These are phyloP conservation scores for Esox masquinongy DNA, from an alignment of 2,797 vertebrate species.

Conservation along the genomic window DNA sequence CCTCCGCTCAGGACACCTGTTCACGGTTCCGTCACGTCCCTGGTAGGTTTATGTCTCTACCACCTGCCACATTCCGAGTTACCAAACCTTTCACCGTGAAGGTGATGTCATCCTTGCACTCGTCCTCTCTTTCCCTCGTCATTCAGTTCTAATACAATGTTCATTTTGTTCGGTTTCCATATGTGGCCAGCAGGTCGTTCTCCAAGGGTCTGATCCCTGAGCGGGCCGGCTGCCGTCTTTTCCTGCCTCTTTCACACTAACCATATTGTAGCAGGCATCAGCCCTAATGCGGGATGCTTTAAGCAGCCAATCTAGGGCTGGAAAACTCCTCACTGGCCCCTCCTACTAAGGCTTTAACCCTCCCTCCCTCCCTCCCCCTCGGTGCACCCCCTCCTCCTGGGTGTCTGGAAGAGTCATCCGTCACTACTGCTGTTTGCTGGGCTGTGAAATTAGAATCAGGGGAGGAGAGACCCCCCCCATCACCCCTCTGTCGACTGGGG, in stretches of 20 bases:
- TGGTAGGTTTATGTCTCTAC: slow-evolving; percentile 18
- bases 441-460: slow-evolving; percentile 89
- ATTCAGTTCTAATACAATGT: slow-evolving; percentile 38
- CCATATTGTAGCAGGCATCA: slow-evolving; percentile 55
- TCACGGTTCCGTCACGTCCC: slow-evolving; percentile 28
- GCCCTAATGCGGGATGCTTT: slow-evolving; percentile 47
- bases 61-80: slow-evolving; percentile 42
- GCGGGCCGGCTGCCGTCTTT: background rate
- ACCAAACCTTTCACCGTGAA: slow-evolving; percentile 32
- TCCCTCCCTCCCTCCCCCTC: slow-evolving; percentile 19
- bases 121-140: background rate
- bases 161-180: slow-evolving; percentile 23
- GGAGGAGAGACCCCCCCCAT: background rate
- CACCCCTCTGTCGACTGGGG: slow-evolving; percentile 31
- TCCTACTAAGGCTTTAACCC: slow-evolving; percentile 18
- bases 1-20: slow-evolving; percentile 22
- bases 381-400: slow-evolving; percentile 41
- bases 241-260: slow-evolving; percentile 19
- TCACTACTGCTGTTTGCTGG: slow-evolving; percentile 79
- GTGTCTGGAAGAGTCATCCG: slow-evolving; percentile 78
- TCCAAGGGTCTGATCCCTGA: background rate
- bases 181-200: slow-evolving; percentile 26
- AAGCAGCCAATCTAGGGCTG: slow-evolving; percentile 63
- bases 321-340: slow-evolving; percentile 43
- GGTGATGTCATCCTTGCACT: slow-evolving; percentile 63